phyloP scores from a whole-genome alignment of 2,888 invertebrate genomes.

The Lysandra bellargus region DNA sequence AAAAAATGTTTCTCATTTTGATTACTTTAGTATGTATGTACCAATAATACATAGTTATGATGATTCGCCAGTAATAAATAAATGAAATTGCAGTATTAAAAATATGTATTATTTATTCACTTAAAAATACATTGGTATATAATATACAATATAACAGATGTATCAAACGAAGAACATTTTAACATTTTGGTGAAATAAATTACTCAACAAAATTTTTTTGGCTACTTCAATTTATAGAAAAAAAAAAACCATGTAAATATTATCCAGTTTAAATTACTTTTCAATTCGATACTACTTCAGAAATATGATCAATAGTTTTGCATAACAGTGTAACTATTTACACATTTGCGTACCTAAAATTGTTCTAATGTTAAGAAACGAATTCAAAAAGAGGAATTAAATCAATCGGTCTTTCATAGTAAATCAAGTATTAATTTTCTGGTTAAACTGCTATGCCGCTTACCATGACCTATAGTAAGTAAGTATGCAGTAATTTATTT shows the following conservation, averaged over 20 bases:
- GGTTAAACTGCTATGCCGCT: too few relatives aligned
- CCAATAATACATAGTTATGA: not conserved
- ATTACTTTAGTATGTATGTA: not conserved
- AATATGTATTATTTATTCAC: constrained; percentile 2
- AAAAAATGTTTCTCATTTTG: not conserved
- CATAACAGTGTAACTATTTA: too few relatives aligned
- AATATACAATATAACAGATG: not conserved
- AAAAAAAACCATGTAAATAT: not conserved
- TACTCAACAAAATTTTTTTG: not conserved
- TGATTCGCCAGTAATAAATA: not conserved
- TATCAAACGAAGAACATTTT: not conserved
- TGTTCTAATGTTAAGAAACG: too few relatives aligned
- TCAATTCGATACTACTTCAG: too few relatives aligned
- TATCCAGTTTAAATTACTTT: too few relatives aligned
- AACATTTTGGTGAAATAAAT: not conserved
- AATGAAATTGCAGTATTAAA: not conserved
- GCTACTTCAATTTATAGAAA: not conserved
- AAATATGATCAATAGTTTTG: too few relatives aligned
- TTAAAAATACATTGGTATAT: not conserved
- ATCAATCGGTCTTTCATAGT: too few relatives aligned
- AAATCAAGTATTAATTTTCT: too few relatives aligned
- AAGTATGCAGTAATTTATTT: too few relatives aligned
- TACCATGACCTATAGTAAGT: too few relatives aligned
- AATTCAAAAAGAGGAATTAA: too few relatives aligned
- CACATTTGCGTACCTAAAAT: too few relatives aligned